Evolutionary conservation across 2,113 vertebrate species (phyloP).

Genomic region (Percopsis transmontana): DNA sequence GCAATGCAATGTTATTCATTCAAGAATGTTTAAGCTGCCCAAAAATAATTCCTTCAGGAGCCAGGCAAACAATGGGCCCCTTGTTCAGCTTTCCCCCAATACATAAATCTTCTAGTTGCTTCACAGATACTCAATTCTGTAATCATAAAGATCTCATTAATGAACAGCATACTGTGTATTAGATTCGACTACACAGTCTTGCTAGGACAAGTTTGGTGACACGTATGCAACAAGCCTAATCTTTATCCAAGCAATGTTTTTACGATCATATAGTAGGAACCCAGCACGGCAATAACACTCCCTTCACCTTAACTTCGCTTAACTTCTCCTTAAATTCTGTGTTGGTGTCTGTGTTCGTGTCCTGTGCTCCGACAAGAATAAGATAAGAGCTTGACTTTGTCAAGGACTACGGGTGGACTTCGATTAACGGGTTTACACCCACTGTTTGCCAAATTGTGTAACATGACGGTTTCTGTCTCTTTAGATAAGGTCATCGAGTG

Average conservation of each 20-base stretch:
- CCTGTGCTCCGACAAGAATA: constrained; percentile 7
- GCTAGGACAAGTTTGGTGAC: background rate
- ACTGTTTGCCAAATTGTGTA: constrained; percentile 44
- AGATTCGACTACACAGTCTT: background rate
- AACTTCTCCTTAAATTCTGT: background rate
- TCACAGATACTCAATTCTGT: constrained; percentile 33
- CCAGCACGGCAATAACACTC: background rate
- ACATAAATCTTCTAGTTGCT: constrained; percentile 61
- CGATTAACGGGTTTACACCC: constrained; percentile 40
- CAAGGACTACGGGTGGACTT: constrained; percentile 31
- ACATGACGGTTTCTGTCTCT: constrained; percentile 27
- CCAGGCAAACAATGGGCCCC: constrained; percentile 69
- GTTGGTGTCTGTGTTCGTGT: background rate
- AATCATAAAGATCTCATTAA: constrained; percentile 28
- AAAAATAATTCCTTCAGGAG: constrained; percentile 70
- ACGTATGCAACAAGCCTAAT: background rate
- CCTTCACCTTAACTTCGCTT: constrained; percentile 1
- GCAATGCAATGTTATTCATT: constrained; percentile 55
- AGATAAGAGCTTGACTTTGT: constrained; percentile 26
- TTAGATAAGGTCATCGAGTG: constrained; percentile 44
- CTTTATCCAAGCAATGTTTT: background rate
- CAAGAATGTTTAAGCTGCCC: constrained; percentile 73
- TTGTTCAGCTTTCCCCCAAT: constrained; percentile 69
- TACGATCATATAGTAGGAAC: background rate
- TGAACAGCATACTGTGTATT: background rate